Evolutionary conservation across 1,140 invertebrate species (phyloP).

Genomic region (Drosophila leontia): DNA sequence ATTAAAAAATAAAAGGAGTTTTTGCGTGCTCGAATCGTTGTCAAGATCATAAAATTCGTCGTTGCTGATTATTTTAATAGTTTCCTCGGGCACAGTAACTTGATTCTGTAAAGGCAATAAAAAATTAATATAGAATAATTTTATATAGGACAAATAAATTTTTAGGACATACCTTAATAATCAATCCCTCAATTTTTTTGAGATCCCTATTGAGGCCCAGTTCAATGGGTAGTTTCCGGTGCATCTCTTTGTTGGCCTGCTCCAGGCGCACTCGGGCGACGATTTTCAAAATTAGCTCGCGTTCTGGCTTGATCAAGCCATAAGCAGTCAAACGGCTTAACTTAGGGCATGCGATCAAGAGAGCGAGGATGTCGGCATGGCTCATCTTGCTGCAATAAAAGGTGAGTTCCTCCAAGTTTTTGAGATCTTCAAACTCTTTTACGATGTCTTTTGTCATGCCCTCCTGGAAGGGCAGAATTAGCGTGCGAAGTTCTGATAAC

Average conservation of each 20-base stretch:
- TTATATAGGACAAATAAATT: not conserved
- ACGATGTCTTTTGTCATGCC: not conserved
- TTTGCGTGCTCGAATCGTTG: too few relatives aligned
- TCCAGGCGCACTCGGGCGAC: conserved; percentile 26
- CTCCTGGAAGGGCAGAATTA: conserved; percentile 2
- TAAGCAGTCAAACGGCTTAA: conserved; percentile 18
- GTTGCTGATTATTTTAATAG: not conserved
- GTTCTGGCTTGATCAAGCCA: not conserved
- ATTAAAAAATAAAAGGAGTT: too few relatives aligned
- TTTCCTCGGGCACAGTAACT: not conserved
- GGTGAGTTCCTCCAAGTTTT: conserved; percentile 34
- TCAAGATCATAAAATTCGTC: not conserved
- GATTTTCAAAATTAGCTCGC: conserved; percentile 26
- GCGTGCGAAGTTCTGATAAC: conserved; percentile 15
- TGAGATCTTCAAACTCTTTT: conserved; percentile 8
- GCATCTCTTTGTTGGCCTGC: conserved; percentile 1
- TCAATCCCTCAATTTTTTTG: too few relatives aligned
- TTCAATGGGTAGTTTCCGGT: conserved; percentile 40
- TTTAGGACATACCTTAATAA: not conserved
- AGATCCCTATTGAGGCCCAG: not conserved
- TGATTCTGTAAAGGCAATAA: not conserved
- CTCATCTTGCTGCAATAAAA: not conserved
- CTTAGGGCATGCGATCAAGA: conserved; percentile 41
- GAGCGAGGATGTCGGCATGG: conserved; percentile 11
- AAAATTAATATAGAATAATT: not conserved